Base-by-base conservation (phyloP, 2,113 vertebrate genomes). In the Mionectes macconnelli region DNA sequence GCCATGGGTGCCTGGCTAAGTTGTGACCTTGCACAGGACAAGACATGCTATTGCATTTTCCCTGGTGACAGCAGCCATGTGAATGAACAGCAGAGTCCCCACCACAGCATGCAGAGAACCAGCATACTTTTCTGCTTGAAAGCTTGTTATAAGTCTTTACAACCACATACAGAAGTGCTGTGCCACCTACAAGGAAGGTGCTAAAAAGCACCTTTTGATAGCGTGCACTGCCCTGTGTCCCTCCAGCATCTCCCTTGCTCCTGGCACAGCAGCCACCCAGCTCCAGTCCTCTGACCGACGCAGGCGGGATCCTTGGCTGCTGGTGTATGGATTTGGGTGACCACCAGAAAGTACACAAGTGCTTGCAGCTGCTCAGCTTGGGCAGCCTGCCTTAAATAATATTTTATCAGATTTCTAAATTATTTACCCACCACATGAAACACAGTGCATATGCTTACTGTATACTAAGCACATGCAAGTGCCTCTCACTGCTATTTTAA, bases 361-460 rank as follows among this genome's bases (percentile, higher is more conserved):
- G 45, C 67, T 91, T 82, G 67, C 82, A 93, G 82, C 91, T 87
- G 78, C 63, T 93, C 67, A 47, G 45, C 28, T 83, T 56, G 50
- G 78, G 67, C 78, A 93, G n/a, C 67, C 21, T 87, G 67, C 82
- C 78, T 85, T 87, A 85, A 90, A 85, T 79, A 94, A 80, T 76
- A 64, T 87, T 89, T 89, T 91, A 63, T 60, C 49, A 80, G 28
- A 30, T 74, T 56, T 93, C 45, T 85, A 68, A 74, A 78, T 89
- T 87, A 89, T 94, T 97, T 94, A 81, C 55, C 37, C 19, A 70
- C 68, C 37, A 52, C 47, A 56, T 88, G 57, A 95, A 95, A 39
- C 0, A 1, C n/a, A 82, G 0, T 52, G 40, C 0, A 0, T 70
- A 23, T 74, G 37, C 39, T 91, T 77, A 52, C 52, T 63, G 40